Conservation (phyloP, 2,113 vertebrate species). For the Turnix velox region DNA sequence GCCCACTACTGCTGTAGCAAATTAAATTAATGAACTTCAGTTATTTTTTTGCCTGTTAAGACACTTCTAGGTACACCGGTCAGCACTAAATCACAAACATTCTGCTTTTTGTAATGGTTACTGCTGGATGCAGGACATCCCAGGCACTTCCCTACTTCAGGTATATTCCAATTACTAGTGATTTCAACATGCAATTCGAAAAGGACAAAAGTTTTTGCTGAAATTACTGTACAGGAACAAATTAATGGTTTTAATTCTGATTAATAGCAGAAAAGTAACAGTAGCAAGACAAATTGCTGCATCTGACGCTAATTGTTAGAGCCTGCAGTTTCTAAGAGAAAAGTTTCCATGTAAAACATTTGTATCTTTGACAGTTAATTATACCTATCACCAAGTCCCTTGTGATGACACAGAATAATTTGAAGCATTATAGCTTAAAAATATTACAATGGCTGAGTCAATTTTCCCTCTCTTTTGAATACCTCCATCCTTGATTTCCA, state of each 20-base stretch:
- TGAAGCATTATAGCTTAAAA: background rate
- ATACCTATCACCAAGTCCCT: background rate
- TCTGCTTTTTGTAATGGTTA: background rate
- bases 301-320: background rate
- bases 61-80: background rate
- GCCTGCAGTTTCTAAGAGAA: background rate
- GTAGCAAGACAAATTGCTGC: background rate
- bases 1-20: background rate
- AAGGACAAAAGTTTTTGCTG: background rate
- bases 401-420: background rate
- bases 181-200: background rate
- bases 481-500: background rate
- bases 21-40: background rate
- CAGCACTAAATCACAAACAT: background rate
- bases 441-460: background rate
- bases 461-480: fast-evolving
- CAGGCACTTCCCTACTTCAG: background rate
- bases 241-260: background rate
- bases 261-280: background rate
- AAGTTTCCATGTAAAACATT: background rate
- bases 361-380: background rate
- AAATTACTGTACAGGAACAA: background rate
- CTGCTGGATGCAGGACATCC: background rate
- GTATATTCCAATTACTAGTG: background rate
- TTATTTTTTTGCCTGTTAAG: background rate